These are phyloP conservation scores for Corythornis cristatus DNA, from an alignment of 2,113 vertebrate species.

Conservation along the genomic window DNA sequence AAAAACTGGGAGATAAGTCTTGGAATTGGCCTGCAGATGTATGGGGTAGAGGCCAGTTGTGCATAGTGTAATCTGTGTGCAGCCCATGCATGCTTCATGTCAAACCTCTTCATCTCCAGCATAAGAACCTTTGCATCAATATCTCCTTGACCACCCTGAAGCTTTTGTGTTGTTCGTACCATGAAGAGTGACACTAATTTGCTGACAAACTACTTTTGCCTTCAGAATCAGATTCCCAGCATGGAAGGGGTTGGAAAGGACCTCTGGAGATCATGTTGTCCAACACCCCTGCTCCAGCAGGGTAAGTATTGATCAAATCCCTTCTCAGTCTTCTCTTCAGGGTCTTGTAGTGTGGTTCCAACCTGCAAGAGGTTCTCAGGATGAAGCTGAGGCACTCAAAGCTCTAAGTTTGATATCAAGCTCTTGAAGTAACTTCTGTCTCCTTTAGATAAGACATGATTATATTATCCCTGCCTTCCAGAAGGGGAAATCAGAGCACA, in stretches of 20 bases:
- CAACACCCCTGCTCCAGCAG: neutral
- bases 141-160: neutral
- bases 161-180: neutral
- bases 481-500: neutral
- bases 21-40: neutral
- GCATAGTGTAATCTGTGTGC: neutral
- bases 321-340: no score
- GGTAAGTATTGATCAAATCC: no score
- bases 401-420: neutral
- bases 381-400: neutral
- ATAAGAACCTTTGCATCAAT: neutral
- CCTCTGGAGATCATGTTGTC: no score
- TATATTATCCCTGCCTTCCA: neutral
- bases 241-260: no score
- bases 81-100: neutral
- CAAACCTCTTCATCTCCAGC: neutral
- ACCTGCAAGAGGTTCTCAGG: no score
- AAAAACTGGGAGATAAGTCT: neutral
- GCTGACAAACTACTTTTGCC: neutral
- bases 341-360: no score
- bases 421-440: neutral
- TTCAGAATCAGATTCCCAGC: neutral
- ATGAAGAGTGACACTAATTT: neutral
- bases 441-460: neutral
- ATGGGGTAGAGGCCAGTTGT: neutral